Base-by-base conservation (phyloP, 2,113 vertebrate genomes). In the Globicephala melas region DNA sequence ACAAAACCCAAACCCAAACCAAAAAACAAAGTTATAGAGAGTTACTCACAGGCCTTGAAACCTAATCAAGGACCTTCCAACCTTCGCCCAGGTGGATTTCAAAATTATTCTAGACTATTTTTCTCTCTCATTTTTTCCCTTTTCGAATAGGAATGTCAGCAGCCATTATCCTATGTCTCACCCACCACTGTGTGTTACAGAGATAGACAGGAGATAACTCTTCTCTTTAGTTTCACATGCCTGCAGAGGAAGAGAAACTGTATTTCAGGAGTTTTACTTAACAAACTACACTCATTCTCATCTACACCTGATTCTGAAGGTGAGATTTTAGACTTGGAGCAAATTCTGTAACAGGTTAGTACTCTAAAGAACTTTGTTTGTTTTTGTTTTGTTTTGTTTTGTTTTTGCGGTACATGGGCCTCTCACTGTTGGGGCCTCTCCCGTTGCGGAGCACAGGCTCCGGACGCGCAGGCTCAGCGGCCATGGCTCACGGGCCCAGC, bases 171-270 rank as follows among this genome's bases (percentile, higher is more conserved):
- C 26, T 28, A 3, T 9, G 10, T 4, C 13, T 4, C 62, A 20
- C 4, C 17, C 50, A 70, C 13, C 10, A 41, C 0, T 31, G 2
- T n/a, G 6, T 5, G 0, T 12, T 62, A 28, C 17, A 9, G 20
- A 77, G 74, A 47, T 13, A 21, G 7, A 41, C 5, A 68, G 50
- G 17, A 74, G 28, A 53, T 36, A 13, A 50, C 20, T 67, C 36
- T 33, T 60, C 55, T 80, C 15, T 33, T 67, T 2, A 8, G 12
- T 73, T 58, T 73, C 20, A 25, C 6, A 10, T 26, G 21, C 60
- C n/a, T 62, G 14, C 20, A 73, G 36, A n/a, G 17, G 13, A 44
- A 44, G 62, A 71, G 2, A 58, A 83, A 36, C 1, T 41, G 12
- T 70, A 36, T 36, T 50, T 11, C 8, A 41, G 33, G 77, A 71